Conservation (phyloP, 2,113 vertebrate species). For the Oryzias curvinotus region DNA sequence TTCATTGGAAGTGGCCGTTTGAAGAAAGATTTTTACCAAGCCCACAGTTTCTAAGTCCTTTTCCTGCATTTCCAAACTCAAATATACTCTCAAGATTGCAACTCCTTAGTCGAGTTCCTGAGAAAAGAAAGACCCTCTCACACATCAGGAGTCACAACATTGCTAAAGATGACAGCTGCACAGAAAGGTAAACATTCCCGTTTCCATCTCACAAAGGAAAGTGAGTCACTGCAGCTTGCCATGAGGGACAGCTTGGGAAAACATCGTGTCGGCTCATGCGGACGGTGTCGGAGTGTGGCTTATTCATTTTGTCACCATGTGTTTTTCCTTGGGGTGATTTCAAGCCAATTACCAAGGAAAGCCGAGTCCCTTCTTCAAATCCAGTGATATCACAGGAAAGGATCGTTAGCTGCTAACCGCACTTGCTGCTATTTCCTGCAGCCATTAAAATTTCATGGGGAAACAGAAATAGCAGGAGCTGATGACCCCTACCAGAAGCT, state of each 20-base stretch:
- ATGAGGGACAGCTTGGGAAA: slow-evolving; percentile 10
- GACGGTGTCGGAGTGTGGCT: slow-evolving; percentile 8
- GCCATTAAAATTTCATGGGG: slow-evolving; percentile 24
- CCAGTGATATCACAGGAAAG: slow-evolving; percentile 56
- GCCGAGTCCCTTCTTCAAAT: slow-evolving; percentile 17
- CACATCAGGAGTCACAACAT: not conserved
- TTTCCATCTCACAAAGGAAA: slow-evolving; percentile 7
- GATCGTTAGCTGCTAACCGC: slow-evolving; percentile 45
- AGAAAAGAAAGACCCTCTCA: slow-evolving; percentile 18
- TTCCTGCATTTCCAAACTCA: too few relatives aligned
- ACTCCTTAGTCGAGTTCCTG: too few relatives aligned
- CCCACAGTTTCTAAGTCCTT: too few relatives aligned
- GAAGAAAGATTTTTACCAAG: too few relatives aligned
- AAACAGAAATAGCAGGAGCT: slow-evolving; percentile 12
- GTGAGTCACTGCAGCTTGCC: not conserved
- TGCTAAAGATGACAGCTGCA: not conserved
- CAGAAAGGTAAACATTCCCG: slow-evolving; percentile 27
- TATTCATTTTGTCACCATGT: slow-evolving; percentile 27
- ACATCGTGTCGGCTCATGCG: slow-evolving; percentile 13
- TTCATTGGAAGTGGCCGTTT: too few relatives aligned
- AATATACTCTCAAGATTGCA: too few relatives aligned
- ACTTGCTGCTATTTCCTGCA: slow-evolving; percentile 37
- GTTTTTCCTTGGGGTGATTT: slow-evolving; percentile 43
- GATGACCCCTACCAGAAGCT: slow-evolving; percentile 1
- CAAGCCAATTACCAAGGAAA: slow-evolving; percentile 39